These are phyloP conservation scores for Mimachlamys varia DNA, from an alignment of 2,888 invertebrate genomes.

Conservation along the genomic window DNA sequence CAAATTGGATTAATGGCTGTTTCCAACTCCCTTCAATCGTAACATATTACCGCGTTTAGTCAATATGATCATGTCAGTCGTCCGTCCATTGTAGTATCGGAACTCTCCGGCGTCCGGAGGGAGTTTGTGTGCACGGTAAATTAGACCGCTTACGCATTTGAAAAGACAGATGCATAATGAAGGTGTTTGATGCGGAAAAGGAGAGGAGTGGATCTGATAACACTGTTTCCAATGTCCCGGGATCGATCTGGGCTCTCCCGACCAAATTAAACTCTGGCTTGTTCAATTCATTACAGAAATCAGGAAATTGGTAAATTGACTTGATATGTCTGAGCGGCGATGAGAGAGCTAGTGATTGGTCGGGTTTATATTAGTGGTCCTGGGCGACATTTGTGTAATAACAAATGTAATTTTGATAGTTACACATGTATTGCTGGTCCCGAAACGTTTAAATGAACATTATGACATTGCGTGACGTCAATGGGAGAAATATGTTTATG, in stretches of 20 bases:
- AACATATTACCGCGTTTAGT: conserved; percentile 27
- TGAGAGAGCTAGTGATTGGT: background rate
- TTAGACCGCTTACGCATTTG: conserved; percentile 32
- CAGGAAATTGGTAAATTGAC: conserved; percentile 31
- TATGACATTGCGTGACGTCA: background rate
- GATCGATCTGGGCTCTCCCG: background rate
- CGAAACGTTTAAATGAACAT: background rate
- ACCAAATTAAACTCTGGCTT: conserved; percentile 15
- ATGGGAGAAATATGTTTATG: background rate
- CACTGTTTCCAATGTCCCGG: conserved; percentile 9
- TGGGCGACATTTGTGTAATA: background rate
- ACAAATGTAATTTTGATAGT: conserved; percentile 4
- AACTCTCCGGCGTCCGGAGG: conserved; percentile 20
- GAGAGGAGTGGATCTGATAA: background rate
- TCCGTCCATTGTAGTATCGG: background rate
- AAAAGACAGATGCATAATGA: conserved; percentile 23
- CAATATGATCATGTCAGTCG: conserved; percentile 27
- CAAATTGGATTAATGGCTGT: conserved; percentile 34
- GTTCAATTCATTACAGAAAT: conserved; percentile 32
- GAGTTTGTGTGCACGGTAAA: conserved; percentile 8
- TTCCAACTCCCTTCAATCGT: conserved; percentile 10
- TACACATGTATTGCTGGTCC: background rate
- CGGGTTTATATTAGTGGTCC: background rate
- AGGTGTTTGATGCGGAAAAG: conserved; percentile 32
- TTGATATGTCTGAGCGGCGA: conserved; percentile 12